Percentiles rank a stretch among this genome's conserved stretches.
Conservation (phyloP, 1,140 invertebrate species). For the Diachasmimorpha longicaudata region DNA sequence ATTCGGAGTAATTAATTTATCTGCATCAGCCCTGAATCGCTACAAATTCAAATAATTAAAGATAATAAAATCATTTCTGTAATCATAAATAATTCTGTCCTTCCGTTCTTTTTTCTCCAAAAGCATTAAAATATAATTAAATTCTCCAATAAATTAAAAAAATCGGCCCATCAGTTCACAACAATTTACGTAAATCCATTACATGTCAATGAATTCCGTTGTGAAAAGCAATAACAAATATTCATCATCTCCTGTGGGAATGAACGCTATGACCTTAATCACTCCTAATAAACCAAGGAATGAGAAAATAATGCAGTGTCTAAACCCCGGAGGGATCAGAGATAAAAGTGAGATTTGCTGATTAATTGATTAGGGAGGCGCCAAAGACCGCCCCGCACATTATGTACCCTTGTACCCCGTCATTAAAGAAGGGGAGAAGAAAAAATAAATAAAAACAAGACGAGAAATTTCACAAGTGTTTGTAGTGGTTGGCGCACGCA, state of each 20-base stretch:
- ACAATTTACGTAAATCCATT: no score
- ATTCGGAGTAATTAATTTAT: no score
- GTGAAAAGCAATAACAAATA: not conserved
- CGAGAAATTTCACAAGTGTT: not conserved
- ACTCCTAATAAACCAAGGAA: not conserved
- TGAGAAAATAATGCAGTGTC: conserved; percentile 9
- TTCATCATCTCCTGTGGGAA: not conserved
- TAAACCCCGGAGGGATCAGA: not conserved
- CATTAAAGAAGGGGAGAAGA: conserved; percentile 39
- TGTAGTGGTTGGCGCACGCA: conserved; percentile 22
- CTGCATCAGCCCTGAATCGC: no score
- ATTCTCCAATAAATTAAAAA: no score
- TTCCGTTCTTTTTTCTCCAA: no score
- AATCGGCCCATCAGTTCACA: no score
- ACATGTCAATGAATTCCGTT: not conserved
- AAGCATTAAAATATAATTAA: no score
- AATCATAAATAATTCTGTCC: no score
- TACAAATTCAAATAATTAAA: no score
- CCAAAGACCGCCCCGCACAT: conserved; percentile 49
- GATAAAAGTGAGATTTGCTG: conserved; percentile 54
- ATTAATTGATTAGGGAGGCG: conserved; percentile 60
- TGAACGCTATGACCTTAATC: not conserved
- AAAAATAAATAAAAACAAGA: not conserved
- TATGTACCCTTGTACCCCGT: conserved; percentile 44
- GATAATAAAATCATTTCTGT: no score